Percentiles rank a stretch among this genome's conserved stretches.
These are phyloP conservation scores for Listrodromus nycthemerus DNA, from an alignment of 2,888 invertebrate genomes.

Conservation along the genomic window DNA sequence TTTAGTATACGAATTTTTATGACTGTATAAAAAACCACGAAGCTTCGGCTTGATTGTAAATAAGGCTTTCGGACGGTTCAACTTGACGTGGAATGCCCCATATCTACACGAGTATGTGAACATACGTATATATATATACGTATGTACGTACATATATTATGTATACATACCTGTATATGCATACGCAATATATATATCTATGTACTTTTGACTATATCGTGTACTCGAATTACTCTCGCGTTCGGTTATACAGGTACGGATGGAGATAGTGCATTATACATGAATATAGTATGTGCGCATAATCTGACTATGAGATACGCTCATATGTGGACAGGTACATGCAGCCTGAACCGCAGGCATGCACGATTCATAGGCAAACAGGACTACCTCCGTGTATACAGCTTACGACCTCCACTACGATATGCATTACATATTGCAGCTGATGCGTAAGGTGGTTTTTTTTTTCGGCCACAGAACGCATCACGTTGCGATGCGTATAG, in stretches of 20 bases:
- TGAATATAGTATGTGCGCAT: constrained; percentile 55
- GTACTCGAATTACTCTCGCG: constrained; percentile 52
- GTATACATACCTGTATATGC: not conserved
- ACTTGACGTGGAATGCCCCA: no score
- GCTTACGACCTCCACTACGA: constrained; percentile 1
- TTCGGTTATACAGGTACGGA: constrained; percentile 37
- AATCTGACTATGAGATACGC: constrained; percentile 55
- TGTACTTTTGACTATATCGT: constrained; percentile 25
- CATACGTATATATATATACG: not conserved
- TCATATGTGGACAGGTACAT: constrained; percentile 22
- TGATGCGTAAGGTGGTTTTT: not conserved
- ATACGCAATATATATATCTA: not conserved
- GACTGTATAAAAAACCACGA: no score
- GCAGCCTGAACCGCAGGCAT: constrained; percentile 58
- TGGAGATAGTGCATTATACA: constrained; percentile 58
- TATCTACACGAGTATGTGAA: not conserved
- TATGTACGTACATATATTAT: not conserved
- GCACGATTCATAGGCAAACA: constrained; percentile 11
- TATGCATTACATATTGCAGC: not conserved
- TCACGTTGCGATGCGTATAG: not conserved
- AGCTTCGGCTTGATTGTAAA: no score
- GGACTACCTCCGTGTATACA: not conserved
- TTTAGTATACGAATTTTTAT: no score
- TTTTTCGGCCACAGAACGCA: not conserved
- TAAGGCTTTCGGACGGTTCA: no score